Evolutionary conservation across 2,113 vertebrate species (phyloP).

Genomic region (Larimichthys polyactis): DNA sequence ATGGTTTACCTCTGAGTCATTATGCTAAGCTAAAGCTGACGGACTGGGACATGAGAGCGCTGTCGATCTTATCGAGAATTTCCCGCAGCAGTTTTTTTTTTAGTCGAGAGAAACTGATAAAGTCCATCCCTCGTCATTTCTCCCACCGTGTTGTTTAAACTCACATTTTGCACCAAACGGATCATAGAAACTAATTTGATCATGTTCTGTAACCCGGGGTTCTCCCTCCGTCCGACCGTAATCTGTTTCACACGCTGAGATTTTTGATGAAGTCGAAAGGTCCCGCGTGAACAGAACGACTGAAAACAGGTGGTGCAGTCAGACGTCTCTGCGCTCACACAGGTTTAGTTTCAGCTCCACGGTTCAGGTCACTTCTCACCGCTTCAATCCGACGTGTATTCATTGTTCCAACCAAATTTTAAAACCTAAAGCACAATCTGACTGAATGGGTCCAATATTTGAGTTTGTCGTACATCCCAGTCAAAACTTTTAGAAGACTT

Average conservation of each 20-base stretch:
- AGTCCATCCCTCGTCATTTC: neutral
- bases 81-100: neutral
- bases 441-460: constrained; percentile 68
- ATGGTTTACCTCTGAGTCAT: neutral
- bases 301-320: neutral
- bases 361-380: constrained; percentile 2
- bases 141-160: constrained; percentile 3
- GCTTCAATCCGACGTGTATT: constrained; percentile 15
- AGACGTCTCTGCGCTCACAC: no score
- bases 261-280: constrained; percentile 39
- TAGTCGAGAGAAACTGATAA: constrained; percentile 47
- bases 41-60: neutral
- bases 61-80: neutral
- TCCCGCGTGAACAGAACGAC: neutral
- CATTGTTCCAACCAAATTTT: constrained; percentile 51
- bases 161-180: neutral
- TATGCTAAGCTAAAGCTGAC: constrained; percentile 1
- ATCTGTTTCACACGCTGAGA: constrained; percentile 53
- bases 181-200: constrained; percentile 11
- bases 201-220: constrained; percentile 18
- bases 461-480: constrained; percentile 70
- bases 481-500: constrained; percentile 65
- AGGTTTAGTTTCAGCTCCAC: no score
- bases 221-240: constrained; percentile 23
- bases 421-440: constrained; percentile 76